phyloP scores from a whole-genome alignment of 2,113 vertebrate species.

The Pseudorectes ferrugineus region DNA sequence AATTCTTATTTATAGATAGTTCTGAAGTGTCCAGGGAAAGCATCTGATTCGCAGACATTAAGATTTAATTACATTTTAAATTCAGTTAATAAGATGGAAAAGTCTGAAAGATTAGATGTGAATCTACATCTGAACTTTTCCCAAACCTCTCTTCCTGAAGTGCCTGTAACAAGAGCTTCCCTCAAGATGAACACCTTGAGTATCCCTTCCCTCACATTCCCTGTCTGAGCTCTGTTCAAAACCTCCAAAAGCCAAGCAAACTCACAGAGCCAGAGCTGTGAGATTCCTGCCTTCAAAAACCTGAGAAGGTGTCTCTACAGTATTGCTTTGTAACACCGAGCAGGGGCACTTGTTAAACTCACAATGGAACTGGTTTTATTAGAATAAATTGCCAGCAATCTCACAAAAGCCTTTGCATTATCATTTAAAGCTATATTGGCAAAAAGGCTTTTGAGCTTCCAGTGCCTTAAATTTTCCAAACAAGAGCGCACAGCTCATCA shows the following conservation, averaged over 20 bases:
- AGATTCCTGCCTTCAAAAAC: background rate
- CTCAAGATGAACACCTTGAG: background rate
- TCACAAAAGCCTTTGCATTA: constrained; percentile 10
- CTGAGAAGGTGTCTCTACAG: background rate
- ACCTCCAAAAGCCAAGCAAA: background rate
- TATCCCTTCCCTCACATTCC: background rate
- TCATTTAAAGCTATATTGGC: background rate
- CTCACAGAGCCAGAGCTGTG: background rate
- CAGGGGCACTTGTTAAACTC: background rate
- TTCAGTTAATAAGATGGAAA: background rate
- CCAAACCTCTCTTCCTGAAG: background rate
- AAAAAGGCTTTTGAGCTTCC: constrained; percentile 3
- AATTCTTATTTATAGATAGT: background rate
- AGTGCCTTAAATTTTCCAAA: constrained; percentile 21
- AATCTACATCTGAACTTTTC: background rate
- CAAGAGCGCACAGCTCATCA: background rate
- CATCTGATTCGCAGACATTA: background rate
- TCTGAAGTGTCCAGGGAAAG: background rate
- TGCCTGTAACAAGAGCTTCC: background rate
- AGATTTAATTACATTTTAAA: background rate
- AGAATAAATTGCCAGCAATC: constrained; percentile 1
- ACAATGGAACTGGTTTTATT: background rate
- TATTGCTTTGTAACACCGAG: background rate
- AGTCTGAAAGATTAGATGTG: background rate
- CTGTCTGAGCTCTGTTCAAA: background rate